Percentiles rank a stretch among this genome's conserved stretches.
Evolutionary conservation across 2,888 invertebrate genomes (phyloP).

Genomic region (Mantis religiosa): DNA sequence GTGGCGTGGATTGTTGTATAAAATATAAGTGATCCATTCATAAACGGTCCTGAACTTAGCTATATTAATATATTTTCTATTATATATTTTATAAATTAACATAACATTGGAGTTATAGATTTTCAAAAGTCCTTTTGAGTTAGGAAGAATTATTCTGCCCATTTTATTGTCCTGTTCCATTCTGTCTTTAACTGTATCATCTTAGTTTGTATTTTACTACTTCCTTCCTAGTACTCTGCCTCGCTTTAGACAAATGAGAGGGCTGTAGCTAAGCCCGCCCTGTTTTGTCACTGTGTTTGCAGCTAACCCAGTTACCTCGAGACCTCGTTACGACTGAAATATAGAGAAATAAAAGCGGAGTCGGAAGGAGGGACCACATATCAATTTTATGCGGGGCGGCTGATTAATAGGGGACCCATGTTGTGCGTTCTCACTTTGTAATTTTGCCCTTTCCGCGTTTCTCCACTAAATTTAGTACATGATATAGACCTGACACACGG

Average conservation of each 20-base stretch:
- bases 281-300: neutral
- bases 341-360: neutral
- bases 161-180: too few relatives aligned
- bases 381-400: neutral
- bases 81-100: too few relatives aligned
- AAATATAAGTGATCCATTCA: too few relatives aligned
- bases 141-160: too few relatives aligned
- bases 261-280: too few relatives aligned
- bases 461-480: slow-evolving; percentile 1
- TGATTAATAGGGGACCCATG: neutral
- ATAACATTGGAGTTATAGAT: too few relatives aligned
- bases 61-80: too few relatives aligned
- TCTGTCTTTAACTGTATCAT: neutral
- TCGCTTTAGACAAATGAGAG: neutral
- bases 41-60: too few relatives aligned
- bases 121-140: too few relatives aligned
- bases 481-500: neutral
- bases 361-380: neutral
- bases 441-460: slow-evolving; percentile 6
- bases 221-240: neutral
- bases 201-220: neutral
- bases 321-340: neutral
- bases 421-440: neutral
- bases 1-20: too few relatives aligned
- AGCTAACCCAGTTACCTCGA: neutral